These are phyloP conservation scores for Babyrousa celebensis DNA, from an alignment of 2,797 vertebrate species.

Conservation along the genomic window DNA sequence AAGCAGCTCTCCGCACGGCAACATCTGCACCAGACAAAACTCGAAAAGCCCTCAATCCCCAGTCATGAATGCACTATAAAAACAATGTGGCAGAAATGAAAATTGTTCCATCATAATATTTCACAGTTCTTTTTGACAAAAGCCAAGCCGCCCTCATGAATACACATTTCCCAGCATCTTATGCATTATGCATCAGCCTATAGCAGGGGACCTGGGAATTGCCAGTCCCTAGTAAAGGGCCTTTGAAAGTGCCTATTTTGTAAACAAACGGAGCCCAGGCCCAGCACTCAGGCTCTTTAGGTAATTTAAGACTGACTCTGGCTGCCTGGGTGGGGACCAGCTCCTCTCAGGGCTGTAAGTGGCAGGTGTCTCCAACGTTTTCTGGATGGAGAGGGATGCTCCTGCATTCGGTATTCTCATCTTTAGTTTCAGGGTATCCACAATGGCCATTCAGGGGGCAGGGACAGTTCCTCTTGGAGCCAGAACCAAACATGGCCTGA, in stretches of 20 bases:
- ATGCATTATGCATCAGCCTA: conserved; percentile 92
- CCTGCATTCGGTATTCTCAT: background rate
- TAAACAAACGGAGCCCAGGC: conserved; percentile 90
- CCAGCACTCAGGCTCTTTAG: conserved; percentile 79
- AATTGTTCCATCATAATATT: conserved; percentile 93
- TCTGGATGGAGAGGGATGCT: background rate
- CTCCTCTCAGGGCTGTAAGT: conserved; percentile 46
- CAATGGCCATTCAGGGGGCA: conserved; percentile 57
- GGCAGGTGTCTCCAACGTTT: conserved; percentile 1
- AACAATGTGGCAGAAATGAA: conserved; percentile 93
- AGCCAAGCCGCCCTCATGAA: conserved; percentile 92
- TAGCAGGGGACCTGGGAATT: conserved; percentile 91
- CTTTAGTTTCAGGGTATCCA: conserved; percentile 79
- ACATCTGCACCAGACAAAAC: conserved; percentile 90
- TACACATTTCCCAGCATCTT: conserved; percentile 91
- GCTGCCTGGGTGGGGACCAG: conserved; percentile 61
- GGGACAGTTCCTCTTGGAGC: conserved; percentile 66
- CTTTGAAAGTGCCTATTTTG: conserved; percentile 90
- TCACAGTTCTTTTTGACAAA: conserved; percentile 93
- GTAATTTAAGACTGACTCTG: conserved; percentile 82
- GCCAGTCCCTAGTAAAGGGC: conserved; percentile 90
- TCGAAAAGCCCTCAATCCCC: conserved; percentile 91
- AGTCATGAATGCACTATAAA: conserved; percentile 91
- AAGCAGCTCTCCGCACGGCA: conserved; percentile 80
- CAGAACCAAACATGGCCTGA: conserved; percentile 66